phyloP scores from a whole-genome alignment of 2,113 vertebrate species.

The Amia ocellicauda region DNA sequence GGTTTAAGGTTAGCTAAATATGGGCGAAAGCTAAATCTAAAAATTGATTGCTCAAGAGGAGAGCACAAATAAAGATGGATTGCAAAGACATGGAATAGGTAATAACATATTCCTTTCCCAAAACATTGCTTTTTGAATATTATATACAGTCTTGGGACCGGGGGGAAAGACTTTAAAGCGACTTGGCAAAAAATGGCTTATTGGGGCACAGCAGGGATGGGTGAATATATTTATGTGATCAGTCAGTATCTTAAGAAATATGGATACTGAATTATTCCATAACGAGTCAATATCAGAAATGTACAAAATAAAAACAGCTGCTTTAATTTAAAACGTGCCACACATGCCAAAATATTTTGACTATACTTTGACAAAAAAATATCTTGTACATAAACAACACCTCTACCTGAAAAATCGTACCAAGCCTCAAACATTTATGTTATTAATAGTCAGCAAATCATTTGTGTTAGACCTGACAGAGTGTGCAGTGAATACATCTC shows the following conservation, averaged over 20 bases:
- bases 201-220: too few relatives aligned
- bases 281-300: background rate
- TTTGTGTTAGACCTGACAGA: too few relatives aligned
- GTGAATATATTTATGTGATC: background rate
- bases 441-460: too few relatives aligned
- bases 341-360: too few relatives aligned
- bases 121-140: constrained; percentile 10
- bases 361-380: too few relatives aligned
- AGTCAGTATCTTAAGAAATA: background rate
- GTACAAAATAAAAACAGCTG: too few relatives aligned
- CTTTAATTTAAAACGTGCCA: too few relatives aligned
- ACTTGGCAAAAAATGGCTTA: background rate
- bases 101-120: constrained; percentile 17
- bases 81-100: constrained; percentile 7
- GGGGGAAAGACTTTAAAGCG: background rate
- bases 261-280: background rate
- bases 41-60: constrained; percentile 35
- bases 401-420: too few relatives aligned
- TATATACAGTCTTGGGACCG: background rate
- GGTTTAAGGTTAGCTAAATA: constrained; percentile 47
- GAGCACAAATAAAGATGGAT: constrained; percentile 44
- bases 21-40: constrained; percentile 39
- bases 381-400: too few relatives aligned
- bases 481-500: too few relatives aligned
- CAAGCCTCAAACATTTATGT: too few relatives aligned